Evolutionary conservation across 2,797 vertebrate species (phyloP).

Genomic region (Pampus argenteus): DNA sequence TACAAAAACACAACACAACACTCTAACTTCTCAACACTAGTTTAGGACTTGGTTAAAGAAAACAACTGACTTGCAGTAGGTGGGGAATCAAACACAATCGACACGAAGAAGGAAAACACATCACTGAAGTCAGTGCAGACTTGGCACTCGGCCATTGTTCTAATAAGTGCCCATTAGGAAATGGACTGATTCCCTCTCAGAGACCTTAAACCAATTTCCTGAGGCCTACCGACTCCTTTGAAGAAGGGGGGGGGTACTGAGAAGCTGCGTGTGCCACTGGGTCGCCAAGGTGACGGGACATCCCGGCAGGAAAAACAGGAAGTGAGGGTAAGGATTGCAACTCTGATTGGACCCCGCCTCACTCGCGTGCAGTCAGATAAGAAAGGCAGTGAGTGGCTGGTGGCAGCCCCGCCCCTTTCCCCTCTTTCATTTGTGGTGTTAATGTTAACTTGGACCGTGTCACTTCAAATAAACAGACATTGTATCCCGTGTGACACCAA

Average conservation of each 20-base stretch:
- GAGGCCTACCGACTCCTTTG: constrained; percentile 71
- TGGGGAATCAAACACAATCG: constrained; percentile 52
- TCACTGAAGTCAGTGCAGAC: constrained; percentile 47
- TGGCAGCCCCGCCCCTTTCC: constrained; percentile 56
- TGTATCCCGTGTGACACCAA: background rate
- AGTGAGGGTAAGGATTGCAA: constrained; percentile 75
- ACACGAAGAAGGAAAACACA: constrained; percentile 44
- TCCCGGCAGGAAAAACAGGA: constrained; percentile 85
- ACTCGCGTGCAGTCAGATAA: constrained; percentile 74
- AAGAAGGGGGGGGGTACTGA: constrained; percentile 60
- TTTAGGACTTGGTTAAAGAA: background rate
- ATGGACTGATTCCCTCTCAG: constrained; percentile 77
- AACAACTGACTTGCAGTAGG: constrained; percentile 13
- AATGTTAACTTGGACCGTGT: constrained; percentile 60
- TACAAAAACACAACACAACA: background rate
- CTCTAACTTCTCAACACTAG: background rate
- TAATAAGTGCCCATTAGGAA: constrained; percentile 82
- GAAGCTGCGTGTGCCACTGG: constrained; percentile 76
- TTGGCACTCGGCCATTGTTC: constrained; percentile 73
- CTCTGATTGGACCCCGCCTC: constrained; percentile 84
- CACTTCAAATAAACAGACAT: constrained; percentile 63
- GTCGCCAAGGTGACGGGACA: constrained; percentile 80
- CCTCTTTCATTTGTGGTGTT: constrained; percentile 62
- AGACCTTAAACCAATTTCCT: constrained; percentile 86
- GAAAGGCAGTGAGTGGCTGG: constrained; percentile 44